phyloP scores from a whole-genome alignment of 1,140 invertebrate species.

The Dreissena polymorpha region DNA sequence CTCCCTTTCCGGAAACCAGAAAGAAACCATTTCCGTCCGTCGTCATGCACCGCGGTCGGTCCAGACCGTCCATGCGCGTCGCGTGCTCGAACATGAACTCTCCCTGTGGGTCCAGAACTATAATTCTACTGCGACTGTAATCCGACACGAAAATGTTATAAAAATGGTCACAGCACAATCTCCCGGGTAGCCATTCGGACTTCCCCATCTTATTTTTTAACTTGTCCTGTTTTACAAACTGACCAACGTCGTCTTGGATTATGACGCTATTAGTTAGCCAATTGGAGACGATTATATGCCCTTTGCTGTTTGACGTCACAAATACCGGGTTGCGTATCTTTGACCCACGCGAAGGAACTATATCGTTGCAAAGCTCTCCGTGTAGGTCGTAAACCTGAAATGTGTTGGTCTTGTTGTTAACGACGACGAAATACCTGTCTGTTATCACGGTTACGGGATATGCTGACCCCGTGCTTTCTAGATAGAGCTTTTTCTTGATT shows the following conservation, averaged over 20 bases:
- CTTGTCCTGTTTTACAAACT: conserved; percentile 45
- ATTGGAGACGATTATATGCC: conserved; percentile 48
- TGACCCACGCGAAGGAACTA: conserved; percentile 38
- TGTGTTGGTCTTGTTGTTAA: conserved; percentile 42
- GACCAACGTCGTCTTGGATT: conserved; percentile 43
- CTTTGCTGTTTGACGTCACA: conserved; percentile 42
- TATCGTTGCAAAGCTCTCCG: conserved; percentile 41
- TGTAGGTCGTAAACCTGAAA: conserved; percentile 45
- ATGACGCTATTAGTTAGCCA: conserved; percentile 50
- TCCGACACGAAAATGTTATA: conserved; percentile 51
- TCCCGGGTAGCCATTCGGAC: conserved; percentile 43
- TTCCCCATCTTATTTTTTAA: conserved; percentile 36
- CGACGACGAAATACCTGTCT: conserved; percentile 43
- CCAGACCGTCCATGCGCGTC: conserved; percentile 42
- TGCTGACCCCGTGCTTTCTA: conserved; percentile 49
- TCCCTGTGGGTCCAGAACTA: conserved; percentile 44
- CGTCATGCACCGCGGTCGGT: conserved; percentile 47
- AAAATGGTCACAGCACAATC: conserved; percentile 51
- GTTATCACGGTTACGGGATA: conserved; percentile 36
- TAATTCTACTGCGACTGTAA: conserved; percentile 47
- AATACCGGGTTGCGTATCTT: conserved; percentile 50
- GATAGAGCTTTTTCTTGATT: conserved; percentile 44
- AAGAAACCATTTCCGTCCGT: conserved; percentile 40
- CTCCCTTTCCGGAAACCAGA: conserved; percentile 44
- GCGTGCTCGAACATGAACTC: conserved; percentile 50